phyloP scores from a whole-genome alignment of 2,888 invertebrate species.

The Pyrgus malvae region DNA sequence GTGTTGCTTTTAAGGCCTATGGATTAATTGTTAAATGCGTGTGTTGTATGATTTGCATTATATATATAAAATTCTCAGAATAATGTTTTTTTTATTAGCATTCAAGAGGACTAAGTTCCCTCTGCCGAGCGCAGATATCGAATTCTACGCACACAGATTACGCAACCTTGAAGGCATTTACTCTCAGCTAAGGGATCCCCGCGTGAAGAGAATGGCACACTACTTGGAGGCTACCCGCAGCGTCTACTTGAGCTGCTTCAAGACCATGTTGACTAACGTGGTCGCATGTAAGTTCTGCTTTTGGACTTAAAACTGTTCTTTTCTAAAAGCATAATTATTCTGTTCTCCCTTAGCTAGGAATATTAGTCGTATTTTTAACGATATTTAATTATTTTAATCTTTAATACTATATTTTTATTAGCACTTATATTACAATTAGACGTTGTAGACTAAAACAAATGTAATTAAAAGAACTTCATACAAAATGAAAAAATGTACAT shows the following conservation, averaged over 20 bases:
- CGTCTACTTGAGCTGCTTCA: constrained; percentile 89
- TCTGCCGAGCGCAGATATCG: constrained; percentile 86
- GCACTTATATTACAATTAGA: no score
- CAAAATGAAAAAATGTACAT: no score
- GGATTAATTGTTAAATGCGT: no score
- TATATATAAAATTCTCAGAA: no score
- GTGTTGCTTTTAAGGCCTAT: no score
- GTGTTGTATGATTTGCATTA: no score
- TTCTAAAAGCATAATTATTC: not conserved
- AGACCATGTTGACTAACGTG: constrained; percentile 89
- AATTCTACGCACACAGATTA: constrained; percentile 90
- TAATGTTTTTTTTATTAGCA: constrained; percentile 61
- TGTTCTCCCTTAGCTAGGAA: no score
- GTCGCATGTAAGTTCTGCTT: constrained; percentile 83
- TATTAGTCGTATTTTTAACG: no score
- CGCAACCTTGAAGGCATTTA: constrained; percentile 93
- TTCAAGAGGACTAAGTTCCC: constrained; percentile 87
- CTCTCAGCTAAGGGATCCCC: constrained; percentile 90
- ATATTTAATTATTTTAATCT: no score
- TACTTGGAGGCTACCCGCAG: constrained; percentile 90
- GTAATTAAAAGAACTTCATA: no score
- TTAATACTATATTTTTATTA: no score
- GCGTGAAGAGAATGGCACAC: constrained; percentile 91
- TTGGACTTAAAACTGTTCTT: not conserved
- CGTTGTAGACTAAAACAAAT: no score